Conservation (phyloP, 2,113 vertebrate genomes). For the Dasyornis broadbenti region DNA sequence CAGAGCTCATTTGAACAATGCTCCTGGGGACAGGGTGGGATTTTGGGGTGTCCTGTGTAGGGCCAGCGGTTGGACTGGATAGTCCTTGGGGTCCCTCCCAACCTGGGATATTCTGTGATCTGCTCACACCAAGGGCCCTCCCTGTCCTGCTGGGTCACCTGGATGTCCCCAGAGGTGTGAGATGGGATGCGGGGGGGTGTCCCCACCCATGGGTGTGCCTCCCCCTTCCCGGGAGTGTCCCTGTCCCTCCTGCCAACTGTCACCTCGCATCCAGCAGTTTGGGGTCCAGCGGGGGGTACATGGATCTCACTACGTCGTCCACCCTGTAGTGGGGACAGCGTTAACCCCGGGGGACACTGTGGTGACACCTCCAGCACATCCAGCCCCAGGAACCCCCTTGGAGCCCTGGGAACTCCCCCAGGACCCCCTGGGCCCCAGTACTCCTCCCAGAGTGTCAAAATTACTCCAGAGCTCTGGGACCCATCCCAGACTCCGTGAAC, state of each 20-base stretch:
- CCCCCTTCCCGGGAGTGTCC: too few relatives aligned
- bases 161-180: not conserved
- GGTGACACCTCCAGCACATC: not conserved
- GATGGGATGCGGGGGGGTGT: not conserved
- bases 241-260: accelerated
- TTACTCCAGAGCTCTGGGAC: not conserved
- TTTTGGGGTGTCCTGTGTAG: not conserved
- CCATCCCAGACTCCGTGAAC: not conserved
- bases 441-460: not conserved
- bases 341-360: not conserved
- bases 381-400: too few relatives aligned
- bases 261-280: slow-evolving; percentile 94
- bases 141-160: not conserved
- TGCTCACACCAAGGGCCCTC: not conserved
- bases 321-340: slow-evolving; percentile 60
- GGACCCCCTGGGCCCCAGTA: not conserved
- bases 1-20: not conserved
- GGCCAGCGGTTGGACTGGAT: not conserved
- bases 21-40: not conserved
- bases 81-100: not conserved
- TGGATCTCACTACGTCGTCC: slow-evolving; percentile 91
- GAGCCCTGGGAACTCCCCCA: too few relatives aligned
- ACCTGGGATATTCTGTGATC: not conserved
- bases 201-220: not conserved
- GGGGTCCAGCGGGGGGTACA: slow-evolving; percentile 94